Conservation (phyloP, 2,797 vertebrate genomes). For the Protonibea diacanthus region DNA sequence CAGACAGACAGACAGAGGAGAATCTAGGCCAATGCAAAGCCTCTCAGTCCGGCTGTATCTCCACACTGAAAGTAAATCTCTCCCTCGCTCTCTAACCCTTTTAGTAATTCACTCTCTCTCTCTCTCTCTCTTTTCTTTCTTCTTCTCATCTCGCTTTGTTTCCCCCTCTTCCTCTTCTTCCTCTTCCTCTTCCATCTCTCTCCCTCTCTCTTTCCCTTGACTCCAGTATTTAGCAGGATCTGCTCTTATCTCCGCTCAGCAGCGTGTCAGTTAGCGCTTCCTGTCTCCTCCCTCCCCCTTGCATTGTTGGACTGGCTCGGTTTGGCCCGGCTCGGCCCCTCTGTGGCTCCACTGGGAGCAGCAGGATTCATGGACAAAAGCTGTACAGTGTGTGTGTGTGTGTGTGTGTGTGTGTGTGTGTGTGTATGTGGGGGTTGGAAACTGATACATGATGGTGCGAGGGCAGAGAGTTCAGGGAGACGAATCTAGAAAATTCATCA, state of each 20-base stretch:
- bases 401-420: neutral
- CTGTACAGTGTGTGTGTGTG: neutral
- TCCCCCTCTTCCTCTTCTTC: neutral
- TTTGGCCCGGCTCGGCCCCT: conserved; percentile 57
- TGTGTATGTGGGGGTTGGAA: no score
- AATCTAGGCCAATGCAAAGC: conserved; percentile 72
- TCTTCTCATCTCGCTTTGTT: neutral
- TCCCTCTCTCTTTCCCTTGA: conserved; percentile 33
- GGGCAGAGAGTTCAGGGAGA: neutral
- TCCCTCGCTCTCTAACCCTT: conserved; percentile 23
- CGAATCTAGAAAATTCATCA: neutral
- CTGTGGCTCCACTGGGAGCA: conserved; percentile 26
- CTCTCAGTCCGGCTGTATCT: conserved; percentile 46
- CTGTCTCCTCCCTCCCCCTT: conserved; percentile 56
- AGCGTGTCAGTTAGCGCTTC: conserved; percentile 63
- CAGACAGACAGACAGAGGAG: conserved; percentile 24
- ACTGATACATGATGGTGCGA: neutral
- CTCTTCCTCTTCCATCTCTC: neutral
- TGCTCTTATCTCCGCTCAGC: conserved; percentile 76
- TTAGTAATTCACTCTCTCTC: conserved; percentile 19
- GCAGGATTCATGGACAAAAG: conserved; percentile 28
- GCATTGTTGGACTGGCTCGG: conserved; percentile 67
- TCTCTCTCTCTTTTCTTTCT: conserved; percentile 8
- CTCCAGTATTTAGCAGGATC: conserved; percentile 61
- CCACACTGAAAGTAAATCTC: conserved; percentile 54